A percentile compares a stretch with the other conserved stretches of the same genome.
phyloP scores from a whole-genome alignment of 2,797 vertebrate species.

The Dendrocincla tyrannina region DNA sequence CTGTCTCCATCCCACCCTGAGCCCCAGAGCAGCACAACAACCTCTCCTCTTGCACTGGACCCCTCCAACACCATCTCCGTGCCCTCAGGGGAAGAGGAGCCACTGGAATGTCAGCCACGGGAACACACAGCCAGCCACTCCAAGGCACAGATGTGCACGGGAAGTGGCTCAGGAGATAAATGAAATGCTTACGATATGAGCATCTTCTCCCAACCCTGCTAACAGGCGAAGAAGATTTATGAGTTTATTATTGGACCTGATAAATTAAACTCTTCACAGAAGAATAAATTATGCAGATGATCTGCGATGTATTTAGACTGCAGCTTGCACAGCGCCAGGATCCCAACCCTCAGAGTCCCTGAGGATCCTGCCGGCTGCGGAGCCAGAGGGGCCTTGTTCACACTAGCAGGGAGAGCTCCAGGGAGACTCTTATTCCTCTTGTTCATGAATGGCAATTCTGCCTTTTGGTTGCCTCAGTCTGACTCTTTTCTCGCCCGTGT shows the following conservation, averaged over 20 bases:
- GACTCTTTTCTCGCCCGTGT: not conserved
- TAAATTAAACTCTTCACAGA: slow-evolving; percentile 1
- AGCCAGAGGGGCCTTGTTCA: not conserved
- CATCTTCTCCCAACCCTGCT: not conserved
- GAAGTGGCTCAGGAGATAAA: not conserved
- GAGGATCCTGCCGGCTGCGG: not conserved
- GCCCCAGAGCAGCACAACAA: not conserved
- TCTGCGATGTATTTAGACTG: not conserved
- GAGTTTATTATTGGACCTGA: slow-evolving; percentile 15
- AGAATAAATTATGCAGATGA: slow-evolving; percentile 44
- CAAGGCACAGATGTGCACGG: not conserved
- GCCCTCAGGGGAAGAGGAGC: not conserved
- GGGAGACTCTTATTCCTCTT: not conserved
- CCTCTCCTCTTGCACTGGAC: not conserved
- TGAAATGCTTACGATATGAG: not conserved
- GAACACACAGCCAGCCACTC: not conserved
- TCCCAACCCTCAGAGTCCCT: not conserved
- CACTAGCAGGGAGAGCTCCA: not conserved
- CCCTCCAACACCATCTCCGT: not conserved
- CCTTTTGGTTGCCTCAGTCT: not conserved
- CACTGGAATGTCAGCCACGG: rapidly evolving
- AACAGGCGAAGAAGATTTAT: slow-evolving; percentile 3
- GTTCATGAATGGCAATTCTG: not conserved
- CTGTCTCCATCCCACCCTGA: not conserved
- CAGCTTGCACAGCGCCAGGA: not conserved